phyloP scores from a whole-genome alignment of 2,797 vertebrate species.

The Poeciliopsis turneri region DNA sequence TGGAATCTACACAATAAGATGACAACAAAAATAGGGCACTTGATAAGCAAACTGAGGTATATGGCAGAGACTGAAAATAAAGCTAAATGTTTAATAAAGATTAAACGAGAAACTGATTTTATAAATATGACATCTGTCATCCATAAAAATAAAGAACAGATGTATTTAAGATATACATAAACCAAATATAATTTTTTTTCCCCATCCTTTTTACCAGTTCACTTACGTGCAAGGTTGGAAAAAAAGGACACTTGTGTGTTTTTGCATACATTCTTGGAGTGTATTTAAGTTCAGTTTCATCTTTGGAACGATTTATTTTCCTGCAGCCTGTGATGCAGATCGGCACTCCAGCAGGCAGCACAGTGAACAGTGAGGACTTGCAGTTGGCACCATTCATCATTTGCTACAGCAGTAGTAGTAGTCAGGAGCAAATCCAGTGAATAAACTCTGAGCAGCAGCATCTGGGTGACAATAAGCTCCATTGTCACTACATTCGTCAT shows the following conservation, averaged over 20 bases:
- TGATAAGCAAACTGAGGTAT: slow-evolving; percentile 29
- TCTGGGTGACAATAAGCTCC: slow-evolving; percentile 24
- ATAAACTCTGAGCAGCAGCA: slow-evolving; percentile 55
- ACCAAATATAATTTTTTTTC: neutral
- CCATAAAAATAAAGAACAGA: slow-evolving; percentile 30
- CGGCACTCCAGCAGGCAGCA: slow-evolving; percentile 12
- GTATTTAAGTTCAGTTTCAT: slow-evolving; percentile 17
- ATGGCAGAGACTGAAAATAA: neutral
- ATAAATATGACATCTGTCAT: slow-evolving; percentile 53
- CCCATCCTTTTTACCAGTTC: slow-evolving; percentile 19
- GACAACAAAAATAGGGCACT: slow-evolving; percentile 7
- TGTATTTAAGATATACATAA: slow-evolving; percentile 20
- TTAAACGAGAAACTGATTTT: slow-evolving; percentile 27
- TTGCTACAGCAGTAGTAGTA: slow-evolving; percentile 26
- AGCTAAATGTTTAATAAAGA: neutral
- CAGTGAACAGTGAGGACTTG: slow-evolving; percentile 2
- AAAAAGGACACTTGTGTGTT: slow-evolving; percentile 22
- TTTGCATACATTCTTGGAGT: slow-evolving; percentile 23
- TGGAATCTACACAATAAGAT: slow-evolving; percentile 18
- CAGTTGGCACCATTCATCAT: slow-evolving; percentile 13
- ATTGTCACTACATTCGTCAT: slow-evolving; percentile 9
- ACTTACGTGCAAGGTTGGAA: slow-evolving; percentile 41
- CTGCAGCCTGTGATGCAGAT: slow-evolving; percentile 31
- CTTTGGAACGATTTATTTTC: slow-evolving; percentile 30
- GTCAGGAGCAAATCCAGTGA: slow-evolving; percentile 52